Evolutionary conservation across 2,888 invertebrate species (phyloP).

Genomic region (Cheilosia scutellata): DNA sequence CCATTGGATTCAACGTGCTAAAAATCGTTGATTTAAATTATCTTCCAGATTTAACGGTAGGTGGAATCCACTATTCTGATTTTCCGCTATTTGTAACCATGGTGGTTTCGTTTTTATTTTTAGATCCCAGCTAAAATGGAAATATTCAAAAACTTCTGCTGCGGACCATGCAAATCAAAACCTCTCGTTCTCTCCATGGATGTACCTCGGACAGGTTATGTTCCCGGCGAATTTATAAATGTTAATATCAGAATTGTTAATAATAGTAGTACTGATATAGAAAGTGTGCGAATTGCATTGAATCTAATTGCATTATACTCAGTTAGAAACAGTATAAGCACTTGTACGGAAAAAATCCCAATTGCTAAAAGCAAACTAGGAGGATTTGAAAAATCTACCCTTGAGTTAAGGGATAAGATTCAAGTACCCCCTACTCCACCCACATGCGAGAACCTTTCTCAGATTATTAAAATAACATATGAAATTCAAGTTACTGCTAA

Average conservation of each 20-base stretch:
- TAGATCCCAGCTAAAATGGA: slow-evolving; percentile 80
- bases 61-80: neutral
- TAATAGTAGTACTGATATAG: slow-evolving; percentile 83
- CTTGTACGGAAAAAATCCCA: slow-evolving; percentile 79
- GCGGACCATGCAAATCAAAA: slow-evolving; percentile 81
- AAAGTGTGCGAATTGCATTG: slow-evolving; percentile 78
- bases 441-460: slow-evolving; percentile 80
- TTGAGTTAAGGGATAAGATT: slow-evolving; percentile 78
- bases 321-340: slow-evolving; percentile 72
- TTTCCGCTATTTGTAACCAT: neutral
- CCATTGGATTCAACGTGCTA: slow-evolving; percentile 91
- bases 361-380: slow-evolving; percentile 79
- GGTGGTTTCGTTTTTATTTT: neutral
- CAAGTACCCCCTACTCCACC: slow-evolving; percentile 82
- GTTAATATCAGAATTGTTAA: slow-evolving; percentile 86
- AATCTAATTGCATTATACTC: slow-evolving; percentile 81
- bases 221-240: slow-evolving; percentile 81
- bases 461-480: slow-evolving; percentile 81
- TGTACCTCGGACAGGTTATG: slow-evolving; percentile 82
- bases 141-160: slow-evolving; percentile 80
- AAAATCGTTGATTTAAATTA: slow-evolving; percentile 91
- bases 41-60: slow-evolving; percentile 48
- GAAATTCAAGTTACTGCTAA: slow-evolving; percentile 80
- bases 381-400: slow-evolving; percentile 78
- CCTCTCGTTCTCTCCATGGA: slow-evolving; percentile 80